These are phyloP conservation scores for Synergus japonicus DNA, from an alignment of 2,888 invertebrate species.

Conservation along the genomic window DNA sequence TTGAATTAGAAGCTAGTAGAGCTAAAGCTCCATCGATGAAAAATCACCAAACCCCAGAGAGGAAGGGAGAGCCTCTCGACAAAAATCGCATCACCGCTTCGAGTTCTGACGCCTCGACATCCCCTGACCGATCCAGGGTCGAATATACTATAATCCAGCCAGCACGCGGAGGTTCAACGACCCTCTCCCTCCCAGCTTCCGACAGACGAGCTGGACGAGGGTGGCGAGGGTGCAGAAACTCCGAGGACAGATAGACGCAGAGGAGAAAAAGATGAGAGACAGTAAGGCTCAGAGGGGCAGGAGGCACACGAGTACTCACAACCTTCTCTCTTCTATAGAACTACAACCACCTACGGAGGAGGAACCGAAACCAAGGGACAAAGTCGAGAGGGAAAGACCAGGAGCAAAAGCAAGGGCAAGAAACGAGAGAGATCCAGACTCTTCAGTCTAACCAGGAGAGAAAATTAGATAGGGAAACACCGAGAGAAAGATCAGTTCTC, in stretches of 20 bases:
- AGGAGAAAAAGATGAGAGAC: conserved; percentile 45
- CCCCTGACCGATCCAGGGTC: conserved; percentile 60
- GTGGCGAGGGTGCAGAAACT: conserved; percentile 52
- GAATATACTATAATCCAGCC: conserved; percentile 54
- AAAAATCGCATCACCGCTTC: conserved; percentile 1
- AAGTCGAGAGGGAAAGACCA: not conserved
- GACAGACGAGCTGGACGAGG: conserved; percentile 55
- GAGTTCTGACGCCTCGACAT: conserved; percentile 54
- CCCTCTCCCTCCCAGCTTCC: conserved; percentile 62
- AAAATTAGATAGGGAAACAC: conserved; percentile 49
- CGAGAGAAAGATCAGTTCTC: conserved; percentile 49
- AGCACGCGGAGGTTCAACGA: conserved; percentile 56
- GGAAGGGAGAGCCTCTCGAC: not conserved
- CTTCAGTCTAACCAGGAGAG: conserved; percentile 46
- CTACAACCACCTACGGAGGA: not conserved
- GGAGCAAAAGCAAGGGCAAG: not conserved
- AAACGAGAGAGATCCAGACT: not conserved
- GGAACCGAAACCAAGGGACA: not conserved
- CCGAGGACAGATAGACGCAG: conserved; percentile 52
- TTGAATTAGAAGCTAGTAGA: not conserved
- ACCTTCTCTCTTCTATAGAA: conserved; percentile 43
- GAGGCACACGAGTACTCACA: conserved; percentile 47
- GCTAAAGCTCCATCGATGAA: not conserved
- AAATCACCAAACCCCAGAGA: not conserved
- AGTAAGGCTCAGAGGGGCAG: conserved; percentile 42